phyloP scores from a whole-genome alignment of 2,113 vertebrate genomes.

The Rhinoderma darwinii region DNA sequence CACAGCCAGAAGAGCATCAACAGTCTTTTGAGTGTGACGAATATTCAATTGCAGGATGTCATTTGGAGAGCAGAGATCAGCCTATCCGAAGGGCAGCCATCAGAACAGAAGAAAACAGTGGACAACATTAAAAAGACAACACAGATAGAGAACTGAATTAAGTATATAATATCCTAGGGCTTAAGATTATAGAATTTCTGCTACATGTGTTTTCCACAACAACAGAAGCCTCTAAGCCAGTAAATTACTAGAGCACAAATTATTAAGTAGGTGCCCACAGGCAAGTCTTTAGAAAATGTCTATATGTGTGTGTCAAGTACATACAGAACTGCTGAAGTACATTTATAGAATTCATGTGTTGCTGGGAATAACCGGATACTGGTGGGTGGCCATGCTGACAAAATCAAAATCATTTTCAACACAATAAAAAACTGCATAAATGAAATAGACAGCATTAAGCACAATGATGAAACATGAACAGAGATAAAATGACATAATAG shows the following conservation, averaged over 20 bases:
- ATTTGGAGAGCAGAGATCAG: conserved; percentile 90
- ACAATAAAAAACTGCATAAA: not conserved
- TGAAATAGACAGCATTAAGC: conserved; percentile 6
- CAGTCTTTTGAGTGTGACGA: conserved; percentile 82
- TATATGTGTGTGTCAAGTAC: conserved; percentile 43
- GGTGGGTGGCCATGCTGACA: conserved; percentile 32
- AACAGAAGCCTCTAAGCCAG: conserved; percentile 46
- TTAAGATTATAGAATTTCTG: conserved; percentile 60
- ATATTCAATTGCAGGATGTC: conserved; percentile 93
- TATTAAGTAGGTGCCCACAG: conserved; percentile 47
- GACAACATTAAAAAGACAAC: conserved; percentile 77
- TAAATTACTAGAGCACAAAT: conserved; percentile 59
- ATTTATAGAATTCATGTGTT: conserved; percentile 27
- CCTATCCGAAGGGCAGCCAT: conserved; percentile 81
- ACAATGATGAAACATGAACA: not conserved
- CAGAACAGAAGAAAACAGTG: conserved; percentile 79
- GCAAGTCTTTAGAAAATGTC: conserved; percentile 34
- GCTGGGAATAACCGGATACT: conserved; percentile 19
- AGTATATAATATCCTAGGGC: conserved; percentile 67
- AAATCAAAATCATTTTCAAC: conserved; percentile 5
- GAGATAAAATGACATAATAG: not conserved
- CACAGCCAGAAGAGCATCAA: conserved; percentile 82
- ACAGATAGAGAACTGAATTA: conserved; percentile 67
- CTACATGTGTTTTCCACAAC: conserved; percentile 50
- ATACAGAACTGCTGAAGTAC: conserved; percentile 43